Base-by-base conservation (phyloP, 2,888 invertebrate species). In the Agrochola litura region DNA sequence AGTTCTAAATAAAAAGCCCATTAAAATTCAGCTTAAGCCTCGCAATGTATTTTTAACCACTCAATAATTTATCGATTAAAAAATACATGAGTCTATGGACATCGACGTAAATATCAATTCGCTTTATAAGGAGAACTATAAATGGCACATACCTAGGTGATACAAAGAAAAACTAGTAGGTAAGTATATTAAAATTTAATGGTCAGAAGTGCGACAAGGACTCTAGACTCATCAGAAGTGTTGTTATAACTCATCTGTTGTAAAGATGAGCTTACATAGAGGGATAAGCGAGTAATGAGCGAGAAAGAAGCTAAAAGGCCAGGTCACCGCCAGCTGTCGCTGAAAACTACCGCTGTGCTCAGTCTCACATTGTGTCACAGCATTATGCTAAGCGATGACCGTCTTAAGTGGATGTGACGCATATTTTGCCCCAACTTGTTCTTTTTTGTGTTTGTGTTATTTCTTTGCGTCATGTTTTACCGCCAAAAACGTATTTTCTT, bases 101-200 rank as follows among this genome's bases (percentile, higher is more conserved):
- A 41, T 43, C 71, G 69, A 67, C 52, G 64, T 87, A 84, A 81
- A 82, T 77, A 86, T 82, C 58, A 78, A 73, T 76, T 82, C 22
- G 14, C 81, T 73, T 67, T 77, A 79, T 70, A 87, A 69, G 81
- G 83, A 71, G 81, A 70, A 73, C 79, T 64, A 86, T 88, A 81
- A 86, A 86, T 82, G 82, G 64, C 75, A 81, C 66, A 81, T 74
- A 46, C 46, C 0, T 52, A 67, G 65, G 81, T 76, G 70, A 63
- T 64, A 72, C 58, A 69, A 65, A 74, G 69, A 88, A 87, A 88
- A 87, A 88, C 78, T 84, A 61, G 79, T 73, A 37, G 54, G 37
- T 63, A n/a, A 37, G 43, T 69, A 41, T 73, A 10, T 30, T 30
- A 30, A 30, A 30, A 30, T n/a, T 16, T 52, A 43, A 73, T 74